These are phyloP conservation scores for Penaeus chinensis DNA, from an alignment of 1,140 invertebrate species.

Conservation along the genomic window DNA sequence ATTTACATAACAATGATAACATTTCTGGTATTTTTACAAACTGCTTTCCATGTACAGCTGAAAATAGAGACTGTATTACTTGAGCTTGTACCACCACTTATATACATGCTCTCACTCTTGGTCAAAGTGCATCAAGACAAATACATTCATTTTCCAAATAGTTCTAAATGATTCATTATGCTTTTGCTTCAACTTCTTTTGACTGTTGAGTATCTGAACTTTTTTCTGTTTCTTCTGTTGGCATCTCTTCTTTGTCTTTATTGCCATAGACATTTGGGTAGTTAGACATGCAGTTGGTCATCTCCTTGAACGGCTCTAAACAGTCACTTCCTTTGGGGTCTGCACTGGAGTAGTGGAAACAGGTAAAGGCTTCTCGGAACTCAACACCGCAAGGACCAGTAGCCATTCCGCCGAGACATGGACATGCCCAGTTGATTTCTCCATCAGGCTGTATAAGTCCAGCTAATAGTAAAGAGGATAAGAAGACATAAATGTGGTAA, in stretches of 20 bases:
- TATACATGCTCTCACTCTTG: not conserved
- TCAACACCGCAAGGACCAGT: conserved; percentile 93
- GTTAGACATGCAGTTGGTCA: conserved; percentile 92
- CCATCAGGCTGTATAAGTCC: conserved; percentile 89
- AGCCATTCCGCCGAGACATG: conserved; percentile 94
- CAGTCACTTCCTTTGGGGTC: conserved; percentile 91
- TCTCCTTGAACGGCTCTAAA: conserved; percentile 87
- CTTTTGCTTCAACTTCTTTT: conserved; percentile 25
- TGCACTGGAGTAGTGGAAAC: conserved; percentile 84
- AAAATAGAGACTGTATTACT: too few species aligned
- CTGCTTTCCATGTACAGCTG: too few species aligned
- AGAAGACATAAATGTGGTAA: not conserved
- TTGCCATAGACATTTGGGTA: conserved; percentile 89
- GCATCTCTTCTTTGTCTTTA: conserved; percentile 65
- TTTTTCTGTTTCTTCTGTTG: not conserved
- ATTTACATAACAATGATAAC: too few species aligned
- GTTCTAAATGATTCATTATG: conserved; percentile 5
- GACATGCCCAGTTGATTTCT: conserved; percentile 96
- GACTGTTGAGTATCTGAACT: not conserved
- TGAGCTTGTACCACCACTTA: too few species aligned
- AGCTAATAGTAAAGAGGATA: conserved; percentile 68
- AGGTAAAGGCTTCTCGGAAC: conserved; percentile 93
- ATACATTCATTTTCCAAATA: not conserved
- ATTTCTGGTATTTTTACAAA: too few species aligned
- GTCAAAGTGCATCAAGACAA: not conserved